phyloP scores from a whole-genome alignment of 2,797 vertebrate genomes.

The Hybognathus amarus region DNA sequence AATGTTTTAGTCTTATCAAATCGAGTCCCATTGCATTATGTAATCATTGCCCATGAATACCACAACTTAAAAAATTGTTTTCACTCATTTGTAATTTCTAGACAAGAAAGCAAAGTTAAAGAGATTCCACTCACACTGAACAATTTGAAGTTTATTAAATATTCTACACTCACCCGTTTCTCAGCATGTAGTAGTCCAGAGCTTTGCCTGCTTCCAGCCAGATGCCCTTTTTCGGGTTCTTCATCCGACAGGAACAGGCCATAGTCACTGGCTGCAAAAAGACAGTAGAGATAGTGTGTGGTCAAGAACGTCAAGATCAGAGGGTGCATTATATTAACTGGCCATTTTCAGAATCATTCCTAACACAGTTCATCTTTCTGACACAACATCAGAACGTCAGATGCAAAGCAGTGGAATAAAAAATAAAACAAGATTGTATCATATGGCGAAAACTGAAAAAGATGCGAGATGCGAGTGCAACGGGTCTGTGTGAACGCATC shows the following conservation, averaged over 20 bases:
- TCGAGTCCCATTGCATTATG: not conserved
- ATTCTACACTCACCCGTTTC: slow-evolving; percentile 87
- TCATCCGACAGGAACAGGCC: slow-evolving; percentile 97
- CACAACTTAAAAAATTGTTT: not conserved
- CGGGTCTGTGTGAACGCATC: not conserved
- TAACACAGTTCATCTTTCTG: not conserved
- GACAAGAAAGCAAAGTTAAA: not conserved
- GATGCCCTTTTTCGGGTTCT: slow-evolving; percentile 97
- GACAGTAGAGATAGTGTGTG: slow-evolving; percentile 45
- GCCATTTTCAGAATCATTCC: not conserved
- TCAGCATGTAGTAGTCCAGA: slow-evolving; percentile 98
- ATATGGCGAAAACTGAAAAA: not conserved
- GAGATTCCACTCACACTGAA: not conserved
- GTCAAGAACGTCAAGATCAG: not conserved
- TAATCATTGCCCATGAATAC: not conserved
- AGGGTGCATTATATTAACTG: not conserved
- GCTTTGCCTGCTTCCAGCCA: slow-evolving; percentile 97
- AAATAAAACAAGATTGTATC: not conserved
- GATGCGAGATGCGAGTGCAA: not conserved
- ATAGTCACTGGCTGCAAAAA: slow-evolving; percentile 90
- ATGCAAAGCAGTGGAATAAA: not conserved
- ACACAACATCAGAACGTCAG: not conserved
- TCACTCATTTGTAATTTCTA: not conserved
- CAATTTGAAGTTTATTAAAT: not conserved
- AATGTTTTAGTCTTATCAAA: not conserved